Evolutionary conservation across 1,140 invertebrate genomes (phyloP), one percentile per base, ranked within the genome.

Genomic region (Dendrolimus kikuchii): DNA sequence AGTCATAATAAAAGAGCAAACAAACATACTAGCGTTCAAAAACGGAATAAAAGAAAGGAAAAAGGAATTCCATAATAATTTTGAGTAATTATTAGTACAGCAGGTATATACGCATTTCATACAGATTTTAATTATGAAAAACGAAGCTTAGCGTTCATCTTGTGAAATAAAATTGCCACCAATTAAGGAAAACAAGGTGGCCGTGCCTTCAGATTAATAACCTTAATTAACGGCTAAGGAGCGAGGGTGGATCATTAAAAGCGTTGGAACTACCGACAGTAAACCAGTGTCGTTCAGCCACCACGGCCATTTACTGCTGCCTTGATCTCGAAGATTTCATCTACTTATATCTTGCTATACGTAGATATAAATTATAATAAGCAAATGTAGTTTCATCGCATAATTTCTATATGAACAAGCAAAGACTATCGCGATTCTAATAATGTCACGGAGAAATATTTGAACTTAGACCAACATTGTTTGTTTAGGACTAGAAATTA

Each of bases 171-270:
- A 83, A 80, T 76, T 80, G 71, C 71, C 68, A 76, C 74, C 78
- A 81, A 81, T 83, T 83, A 83, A 65, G 66, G 73, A 69, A 78
- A 83, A 81, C 78, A 80, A 80, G 76, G 74, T 83, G 68, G 73
- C 64, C 74, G 76, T 80, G 74, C 77, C 74, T 68, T 64, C 51
- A 66, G 74, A 83, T 83, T 83, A 83, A 83, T 83, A 78, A 75
- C 73, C 77, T 81, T 83, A 81, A 81, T 81, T 78, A 79, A 77
- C 77, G 68, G 68, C 65, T 70, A 66, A 69, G 65, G 63, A 64
- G 62, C 51, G 49, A 58, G 62, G 54, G 55, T 44, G 65, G 57
- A 62, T 68, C 61, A 62, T 71, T 68, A 75, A 72, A 73, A 51
- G 53, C 57, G 56, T 42, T 54, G 53, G 46, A 54, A 61, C 49